Percentiles rank a stretch among this genome's conserved stretches.
phyloP scores from a whole-genome alignment of 35 echinoderm and acorn worm genomes.

The Nesometra sesokonis region DNA sequence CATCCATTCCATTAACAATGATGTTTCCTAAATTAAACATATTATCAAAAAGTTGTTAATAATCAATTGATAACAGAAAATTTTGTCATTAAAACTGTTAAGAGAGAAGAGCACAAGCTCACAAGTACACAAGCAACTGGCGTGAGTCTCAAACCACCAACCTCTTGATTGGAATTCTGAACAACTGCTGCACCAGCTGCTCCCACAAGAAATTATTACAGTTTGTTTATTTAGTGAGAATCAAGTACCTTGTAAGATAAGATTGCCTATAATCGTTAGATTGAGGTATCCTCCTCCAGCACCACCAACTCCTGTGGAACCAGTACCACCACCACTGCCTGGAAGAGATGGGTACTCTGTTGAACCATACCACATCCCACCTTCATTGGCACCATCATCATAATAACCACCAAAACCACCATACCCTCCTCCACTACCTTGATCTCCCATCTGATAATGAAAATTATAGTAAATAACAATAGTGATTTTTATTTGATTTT shows the following conservation, averaged over 20 bases:
- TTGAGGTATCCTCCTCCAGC: slow-evolving; percentile 54
- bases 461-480: too few species aligned
- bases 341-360: slow-evolving; percentile 19
- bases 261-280: slow-evolving; percentile 37
- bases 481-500: too few species aligned
- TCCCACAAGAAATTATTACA: too few species aligned
- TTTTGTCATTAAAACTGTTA: too few species aligned
- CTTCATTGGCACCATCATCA: background rate
- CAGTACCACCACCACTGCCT: slow-evolving; percentile 62
- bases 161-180: too few species aligned
- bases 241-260: slow-evolving; percentile 62
- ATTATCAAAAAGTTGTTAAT: too few species aligned
- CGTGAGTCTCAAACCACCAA: too few species aligned
- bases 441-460: background rate
- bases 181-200: too few species aligned
- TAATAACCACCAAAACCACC: slow-evolving; percentile 60
- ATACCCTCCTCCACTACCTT: slow-evolving; percentile 67
- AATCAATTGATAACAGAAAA: too few species aligned
- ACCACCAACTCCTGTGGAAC: slow-evolving; percentile 37
- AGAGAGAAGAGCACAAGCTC: too few species aligned
- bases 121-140: too few species aligned
- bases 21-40: slow-evolving; percentile 35
- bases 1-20: slow-evolving; percentile 29
- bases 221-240: too few species aligned
- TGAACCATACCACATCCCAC: slow-evolving; percentile 47